These are phyloP conservation scores for Drosophila pallidifrons DNA, from an alignment of 1,140 invertebrate genomes.

Conservation along the genomic window DNA sequence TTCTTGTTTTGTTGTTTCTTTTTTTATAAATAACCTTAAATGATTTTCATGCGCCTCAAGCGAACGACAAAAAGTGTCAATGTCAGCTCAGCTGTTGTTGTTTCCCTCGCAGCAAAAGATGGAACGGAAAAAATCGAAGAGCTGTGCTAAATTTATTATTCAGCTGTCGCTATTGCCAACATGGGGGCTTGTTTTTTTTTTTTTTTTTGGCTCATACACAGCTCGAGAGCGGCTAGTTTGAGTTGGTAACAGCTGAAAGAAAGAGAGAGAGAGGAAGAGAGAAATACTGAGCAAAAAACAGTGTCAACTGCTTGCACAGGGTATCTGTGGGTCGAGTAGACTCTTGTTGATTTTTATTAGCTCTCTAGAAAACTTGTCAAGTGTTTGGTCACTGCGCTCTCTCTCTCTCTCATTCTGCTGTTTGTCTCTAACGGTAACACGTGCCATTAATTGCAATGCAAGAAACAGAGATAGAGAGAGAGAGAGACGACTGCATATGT, in stretches of 20 bases:
- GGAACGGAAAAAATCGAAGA: constrained; percentile 70
- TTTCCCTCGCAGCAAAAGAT: not conserved
- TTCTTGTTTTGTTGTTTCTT: not conserved
- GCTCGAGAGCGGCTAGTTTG: not conserved
- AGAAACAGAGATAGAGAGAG: constrained; percentile 1
- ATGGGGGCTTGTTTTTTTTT: constrained; percentile 18
- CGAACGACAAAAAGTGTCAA: constrained; percentile 76
- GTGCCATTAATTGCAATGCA: constrained; percentile 67
- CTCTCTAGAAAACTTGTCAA: constrained; percentile 12
- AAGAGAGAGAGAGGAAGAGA: not conserved
- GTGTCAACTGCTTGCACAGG: not conserved
- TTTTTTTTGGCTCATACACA: not conserved
- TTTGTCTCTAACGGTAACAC: constrained; percentile 57
- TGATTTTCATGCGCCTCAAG: constrained; percentile 63
- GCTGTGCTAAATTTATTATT: constrained; percentile 79
- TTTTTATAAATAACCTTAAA: constrained; percentile 79
- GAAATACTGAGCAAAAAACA: not conserved
- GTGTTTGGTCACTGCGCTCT: constrained; percentile 14
- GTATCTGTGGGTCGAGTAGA: not conserved
- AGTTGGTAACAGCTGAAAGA: not conserved
- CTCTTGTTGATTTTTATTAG: constrained; percentile 16
- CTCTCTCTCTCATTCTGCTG: not conserved
- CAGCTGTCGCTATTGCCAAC: constrained; percentile 61
- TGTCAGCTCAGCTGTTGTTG: constrained; percentile 67
- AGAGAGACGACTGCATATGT: constrained; percentile 3